Percentiles rank a stretch among this genome's conserved stretches.
phyloP scores from a whole-genome alignment of 1,140 invertebrate genomes.

The Achroia grisella region DNA sequence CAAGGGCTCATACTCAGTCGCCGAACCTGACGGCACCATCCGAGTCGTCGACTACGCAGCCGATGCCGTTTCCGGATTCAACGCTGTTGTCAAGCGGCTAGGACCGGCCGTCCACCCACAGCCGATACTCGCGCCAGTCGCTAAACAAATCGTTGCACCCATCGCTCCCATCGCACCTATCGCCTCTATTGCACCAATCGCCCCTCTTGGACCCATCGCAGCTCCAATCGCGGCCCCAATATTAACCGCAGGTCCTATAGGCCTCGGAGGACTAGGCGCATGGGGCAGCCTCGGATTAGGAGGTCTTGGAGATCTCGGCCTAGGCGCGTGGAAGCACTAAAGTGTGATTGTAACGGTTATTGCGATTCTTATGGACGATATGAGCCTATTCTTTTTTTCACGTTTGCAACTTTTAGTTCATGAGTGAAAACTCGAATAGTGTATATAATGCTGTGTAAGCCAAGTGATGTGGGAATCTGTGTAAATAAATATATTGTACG shows the following conservation, averaged over 20 bases:
- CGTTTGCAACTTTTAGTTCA: conserved; percentile 4
- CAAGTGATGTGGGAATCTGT: too few relatives aligned
- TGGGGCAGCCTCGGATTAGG: conserved; percentile 9
- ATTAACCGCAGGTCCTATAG: background rate
- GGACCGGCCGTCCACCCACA: conserved; percentile 68
- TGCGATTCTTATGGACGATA: background rate
- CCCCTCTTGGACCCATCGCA: background rate
- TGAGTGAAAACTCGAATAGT: conserved; percentile 9
- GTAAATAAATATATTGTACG: too few relatives aligned
- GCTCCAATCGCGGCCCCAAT: conserved; percentile 2
- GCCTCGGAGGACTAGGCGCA: conserved; percentile 5
- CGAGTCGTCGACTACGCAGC: conserved; percentile 75
- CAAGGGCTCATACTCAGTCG: conserved; percentile 73
- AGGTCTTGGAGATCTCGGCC: background rate
- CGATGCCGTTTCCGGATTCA: conserved; percentile 69
- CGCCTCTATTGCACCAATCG: conserved; percentile 3
- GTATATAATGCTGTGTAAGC: conserved; percentile 3
- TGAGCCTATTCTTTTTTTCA: conserved; percentile 10
- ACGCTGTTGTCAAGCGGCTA: conserved; percentile 69
- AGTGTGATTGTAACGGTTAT: background rate
- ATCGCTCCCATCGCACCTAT: conserved; percentile 13
- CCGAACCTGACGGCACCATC: conserved; percentile 75
- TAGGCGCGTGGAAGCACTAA: conserved; percentile 3
- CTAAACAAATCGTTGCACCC: conserved; percentile 14
- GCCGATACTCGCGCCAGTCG: conserved; percentile 8